These are phyloP conservation scores for Notodonta dromedarius DNA, from an alignment of 2,888 invertebrate species.

Conservation along the genomic window DNA sequence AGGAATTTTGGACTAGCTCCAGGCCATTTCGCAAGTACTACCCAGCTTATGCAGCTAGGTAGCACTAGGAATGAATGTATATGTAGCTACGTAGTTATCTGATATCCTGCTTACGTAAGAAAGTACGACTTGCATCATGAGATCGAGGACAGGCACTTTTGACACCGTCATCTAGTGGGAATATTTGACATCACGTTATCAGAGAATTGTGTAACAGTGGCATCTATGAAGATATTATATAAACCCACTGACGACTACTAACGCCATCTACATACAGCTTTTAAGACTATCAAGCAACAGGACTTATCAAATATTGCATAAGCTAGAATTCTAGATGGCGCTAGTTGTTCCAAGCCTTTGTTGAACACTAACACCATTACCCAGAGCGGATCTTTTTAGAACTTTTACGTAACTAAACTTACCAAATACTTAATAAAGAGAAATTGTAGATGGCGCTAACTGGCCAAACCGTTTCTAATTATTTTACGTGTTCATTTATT, in stretches of 20 bases:
- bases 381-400: neutral
- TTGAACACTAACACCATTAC: neutral
- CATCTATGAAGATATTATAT: conserved; percentile 13
- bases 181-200: neutral
- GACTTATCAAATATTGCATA: neutral
- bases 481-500: neutral
- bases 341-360: conserved; percentile 9
- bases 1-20: conserved; percentile 64
- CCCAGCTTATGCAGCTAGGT: too few relatives aligned
- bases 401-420: neutral
- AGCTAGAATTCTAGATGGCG: conserved; percentile 49
- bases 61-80: conserved; percentile 47
- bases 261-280: conserved; percentile 38
- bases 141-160: too few relatives aligned
- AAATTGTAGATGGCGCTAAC: conserved; percentile 2
- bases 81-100: conserved; percentile 21
- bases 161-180: conserved; percentile 39
- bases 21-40: conserved; percentile 46
- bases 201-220: conserved; percentile 5
- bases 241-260: conserved; percentile 21
- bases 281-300: neutral
- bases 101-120: conserved; percentile 4
- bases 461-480: neutral
- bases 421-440: neutral
- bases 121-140: neutral